Evolutionary conservation across 1,140 invertebrate species (phyloP).

Genomic region (Procambarus clarkii): DNA sequence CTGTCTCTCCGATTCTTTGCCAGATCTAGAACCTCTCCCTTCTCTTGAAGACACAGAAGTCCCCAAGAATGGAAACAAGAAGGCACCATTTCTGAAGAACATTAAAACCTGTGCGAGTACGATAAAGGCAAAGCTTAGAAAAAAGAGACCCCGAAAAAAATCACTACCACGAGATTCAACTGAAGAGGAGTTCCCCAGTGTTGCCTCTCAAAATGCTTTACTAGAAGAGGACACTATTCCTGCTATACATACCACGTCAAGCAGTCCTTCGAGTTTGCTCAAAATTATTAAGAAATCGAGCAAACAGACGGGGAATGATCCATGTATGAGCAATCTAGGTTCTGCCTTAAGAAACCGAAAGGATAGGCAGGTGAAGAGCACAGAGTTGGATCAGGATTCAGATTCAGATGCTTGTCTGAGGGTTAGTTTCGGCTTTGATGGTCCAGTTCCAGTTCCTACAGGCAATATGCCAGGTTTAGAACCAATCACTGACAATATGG

Average conservation of each 20-base stretch:
- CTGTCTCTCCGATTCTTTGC: slow-evolving; percentile 45
- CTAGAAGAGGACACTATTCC: no score
- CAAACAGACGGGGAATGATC: neutral
- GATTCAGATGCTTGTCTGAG: slow-evolving; percentile 37
- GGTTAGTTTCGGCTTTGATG: slow-evolving; percentile 53
- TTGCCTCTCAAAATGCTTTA: no score
- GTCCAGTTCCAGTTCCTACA: slow-evolving; percentile 27
- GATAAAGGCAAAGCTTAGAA: no score
- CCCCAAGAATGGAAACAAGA: neutral
- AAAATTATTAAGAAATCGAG: neutral
- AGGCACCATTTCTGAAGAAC: neutral
- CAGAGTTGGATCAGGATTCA: slow-evolving; percentile 22
- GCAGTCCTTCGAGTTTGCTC: no score
- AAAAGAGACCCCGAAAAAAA: no score
- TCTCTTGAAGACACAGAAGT: neutral
- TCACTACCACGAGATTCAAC: no score
- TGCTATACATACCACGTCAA: no score
- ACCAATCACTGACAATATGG: neutral
- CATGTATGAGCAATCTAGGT: neutral
- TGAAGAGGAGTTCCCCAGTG: no score
- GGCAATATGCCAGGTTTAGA: slow-evolving; percentile 27
- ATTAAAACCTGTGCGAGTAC: neutral
- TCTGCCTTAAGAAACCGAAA: slow-evolving; percentile 21
- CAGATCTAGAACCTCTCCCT: slow-evolving; percentile 24
- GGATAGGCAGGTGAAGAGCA: slow-evolving; percentile 34